phyloP scores from a whole-genome alignment of 2,797 vertebrate species.

The Periophthalmus magnuspinnatus region DNA sequence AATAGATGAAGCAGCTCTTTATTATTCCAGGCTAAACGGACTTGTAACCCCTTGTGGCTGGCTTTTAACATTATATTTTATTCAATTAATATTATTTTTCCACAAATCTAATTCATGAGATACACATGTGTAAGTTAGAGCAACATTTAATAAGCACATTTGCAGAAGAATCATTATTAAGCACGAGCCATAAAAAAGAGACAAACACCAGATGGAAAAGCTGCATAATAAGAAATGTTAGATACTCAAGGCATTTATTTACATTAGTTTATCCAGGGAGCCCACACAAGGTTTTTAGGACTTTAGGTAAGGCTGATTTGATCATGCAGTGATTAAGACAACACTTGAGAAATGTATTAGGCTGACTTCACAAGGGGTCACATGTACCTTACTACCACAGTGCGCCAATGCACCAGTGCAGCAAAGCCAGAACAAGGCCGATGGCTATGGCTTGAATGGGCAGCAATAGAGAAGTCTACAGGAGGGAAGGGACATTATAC shows the following conservation, averaged over 20 bases:
- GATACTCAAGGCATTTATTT: conserved; percentile 28
- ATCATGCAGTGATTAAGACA: conserved; percentile 64
- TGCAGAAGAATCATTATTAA: conserved; percentile 60
- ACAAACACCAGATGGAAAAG: conserved; percentile 77
- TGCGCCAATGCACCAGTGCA: conserved; percentile 99
- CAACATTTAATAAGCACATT: conserved; percentile 51
- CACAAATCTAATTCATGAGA: conserved; percentile 9
- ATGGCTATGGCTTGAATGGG: conserved; percentile 98
- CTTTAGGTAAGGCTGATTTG: conserved; percentile 39
- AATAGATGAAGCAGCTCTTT: background rate
- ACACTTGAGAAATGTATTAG: conserved; percentile 58
- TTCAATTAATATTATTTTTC: background rate
- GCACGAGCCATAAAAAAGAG: conserved; percentile 64
- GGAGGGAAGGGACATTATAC: conserved; percentile 98
- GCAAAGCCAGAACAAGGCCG: conserved; percentile 99
- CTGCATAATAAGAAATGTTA: conserved; percentile 63
- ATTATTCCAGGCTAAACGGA: background rate
- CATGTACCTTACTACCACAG: conserved; percentile 99
- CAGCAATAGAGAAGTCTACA: conserved; percentile 96
- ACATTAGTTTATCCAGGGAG: conserved; percentile 30
- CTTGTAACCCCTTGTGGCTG: background rate
- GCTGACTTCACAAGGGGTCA: conserved; percentile 80
- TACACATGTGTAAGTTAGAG: conserved; percentile 24
- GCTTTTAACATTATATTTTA: background rate
- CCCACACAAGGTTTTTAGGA: conserved; percentile 47